These are phyloP conservation scores for Corvus moneduloides DNA, from an alignment of 2,113 vertebrate species.

Conservation along the genomic window DNA sequence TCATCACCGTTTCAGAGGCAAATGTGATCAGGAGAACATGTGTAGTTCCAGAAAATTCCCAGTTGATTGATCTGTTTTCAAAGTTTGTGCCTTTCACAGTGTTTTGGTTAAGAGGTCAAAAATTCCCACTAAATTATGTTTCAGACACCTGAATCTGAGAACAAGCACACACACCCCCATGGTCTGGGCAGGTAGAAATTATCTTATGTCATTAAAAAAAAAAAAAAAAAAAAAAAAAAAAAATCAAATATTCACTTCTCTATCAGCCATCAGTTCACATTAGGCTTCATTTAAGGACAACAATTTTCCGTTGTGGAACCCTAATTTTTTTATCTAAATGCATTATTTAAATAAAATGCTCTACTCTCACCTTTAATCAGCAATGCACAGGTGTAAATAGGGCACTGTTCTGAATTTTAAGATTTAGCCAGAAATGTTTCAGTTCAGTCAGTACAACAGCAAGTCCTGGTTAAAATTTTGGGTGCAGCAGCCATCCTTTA, in stretches of 20 bases:
- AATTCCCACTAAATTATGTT: neutral
- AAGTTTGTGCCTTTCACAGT: neutral
- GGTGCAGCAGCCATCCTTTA: neutral
- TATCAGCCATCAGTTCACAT: neutral
- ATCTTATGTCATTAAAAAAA: neutral
- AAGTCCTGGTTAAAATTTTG: accelerated
- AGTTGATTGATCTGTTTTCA: neutral
- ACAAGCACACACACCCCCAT: accelerated
- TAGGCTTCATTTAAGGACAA: neutral
- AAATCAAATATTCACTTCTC: neutral
- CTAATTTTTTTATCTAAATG: neutral
- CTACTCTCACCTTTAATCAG: neutral
- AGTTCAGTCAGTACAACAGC: neutral
- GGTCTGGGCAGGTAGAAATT: neutral
- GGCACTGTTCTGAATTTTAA: neutral
- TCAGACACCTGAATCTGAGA: neutral
- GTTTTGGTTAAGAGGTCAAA: neutral
- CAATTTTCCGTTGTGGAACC: neutral
- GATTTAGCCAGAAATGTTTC: neutral
- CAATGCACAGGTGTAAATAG: accelerated
- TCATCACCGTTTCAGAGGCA: neutral
- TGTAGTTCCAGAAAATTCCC: neutral
- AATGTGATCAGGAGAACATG: neutral
- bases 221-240: no score
- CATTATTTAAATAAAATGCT: neutral